Evolutionary conservation across 35 echinoderm and acorn worm genomes (phyloP).

Genomic region (Diadema setosum): DNA sequence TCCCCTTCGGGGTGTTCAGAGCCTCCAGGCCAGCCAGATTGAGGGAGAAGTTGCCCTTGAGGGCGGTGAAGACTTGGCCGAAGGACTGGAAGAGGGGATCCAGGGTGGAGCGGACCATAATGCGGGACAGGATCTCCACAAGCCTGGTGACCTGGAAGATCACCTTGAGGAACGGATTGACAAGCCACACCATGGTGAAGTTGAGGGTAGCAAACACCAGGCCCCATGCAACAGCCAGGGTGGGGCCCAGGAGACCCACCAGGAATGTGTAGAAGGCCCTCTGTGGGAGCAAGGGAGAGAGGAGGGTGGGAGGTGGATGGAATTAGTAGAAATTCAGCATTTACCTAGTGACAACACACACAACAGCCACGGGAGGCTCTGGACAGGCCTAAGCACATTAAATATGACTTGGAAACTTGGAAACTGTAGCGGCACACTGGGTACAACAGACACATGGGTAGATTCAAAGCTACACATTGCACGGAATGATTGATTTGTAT

Average conservation of each 20-base stretch:
- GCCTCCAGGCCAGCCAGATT: not conserved
- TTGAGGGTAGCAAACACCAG: constrained; percentile 36
- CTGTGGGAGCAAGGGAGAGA: not conserved
- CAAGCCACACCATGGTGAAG: constrained; percentile 14
- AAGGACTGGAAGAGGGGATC: constrained; percentile 54
- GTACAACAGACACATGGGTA: not conserved
- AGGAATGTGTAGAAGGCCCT: constrained; percentile 35
- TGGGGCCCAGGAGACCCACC: constrained; percentile 13
- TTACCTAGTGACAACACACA: not conserved
- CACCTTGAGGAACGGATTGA: constrained; percentile 23
- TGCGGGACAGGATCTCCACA: not conserved
- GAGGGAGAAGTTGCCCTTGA: not conserved
- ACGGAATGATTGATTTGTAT: too few species aligned
- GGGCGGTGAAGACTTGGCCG: constrained; percentile 19
- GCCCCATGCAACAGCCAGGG: constrained; percentile 20
- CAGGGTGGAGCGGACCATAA: not conserved
- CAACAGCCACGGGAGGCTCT: too few species aligned
- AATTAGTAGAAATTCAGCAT: not conserved
- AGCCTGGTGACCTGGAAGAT: constrained; percentile 8
- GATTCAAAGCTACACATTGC: not conserved
- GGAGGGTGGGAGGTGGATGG: not conserved
- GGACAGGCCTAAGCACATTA: not conserved
- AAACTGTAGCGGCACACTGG: not conserved
- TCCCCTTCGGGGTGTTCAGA: not conserved
- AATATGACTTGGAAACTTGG: not conserved